Base-by-base conservation (phyloP, 2,888 invertebrate species). In the Carcina quercana region DNA sequence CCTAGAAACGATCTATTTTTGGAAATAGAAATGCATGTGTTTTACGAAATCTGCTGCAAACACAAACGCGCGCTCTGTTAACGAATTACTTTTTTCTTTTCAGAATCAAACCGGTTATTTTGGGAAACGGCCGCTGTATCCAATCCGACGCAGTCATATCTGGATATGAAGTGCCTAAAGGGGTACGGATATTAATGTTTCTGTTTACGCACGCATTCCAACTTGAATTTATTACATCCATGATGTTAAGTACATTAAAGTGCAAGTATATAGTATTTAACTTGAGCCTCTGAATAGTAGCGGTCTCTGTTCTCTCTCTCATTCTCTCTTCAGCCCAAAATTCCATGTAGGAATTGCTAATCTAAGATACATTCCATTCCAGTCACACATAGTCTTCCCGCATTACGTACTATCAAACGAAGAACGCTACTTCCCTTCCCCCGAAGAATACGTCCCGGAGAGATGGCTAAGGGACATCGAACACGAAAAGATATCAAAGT, bases 71-170 rank as follows among this genome's bases (percentile, higher is more conserved):
- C n/a, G n/a, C n/a, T n/a, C n/a, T n/a, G n/a, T n/a, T n/a, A n/a
- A n/a, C n/a, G n/a, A n/a, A n/a, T n/a, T n/a, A n/a, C n/a, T 24
- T 2, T 2, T 12, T 30, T 43, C 43, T 32, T 67, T 73, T 30
- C 60, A 92, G 94, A 58, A 90, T 94, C 71, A 91, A 91, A 65
- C 94, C 94, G 5, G 92, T 94, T 10, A 92, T 92, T 42, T 87
- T 92, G 54, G 94, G 93, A 21, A 92, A 94, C 50, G 91, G 92
- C 3, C 85, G 94, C 46, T 91, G 90, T 56, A 85, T 92, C 30
- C 91, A 92, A 64, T 86, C 89, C 5, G 91, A 94, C 65, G 82
- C 92, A 2, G 84, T 91, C 7, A 88, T 94, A 53, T 88, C 89
- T 36, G 94, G 93, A 39, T 94, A 91, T 58, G 82, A 88, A 59